Conservation (phyloP, 2,888 invertebrate species). For the Drosophila nr. perissopoda region DNA sequence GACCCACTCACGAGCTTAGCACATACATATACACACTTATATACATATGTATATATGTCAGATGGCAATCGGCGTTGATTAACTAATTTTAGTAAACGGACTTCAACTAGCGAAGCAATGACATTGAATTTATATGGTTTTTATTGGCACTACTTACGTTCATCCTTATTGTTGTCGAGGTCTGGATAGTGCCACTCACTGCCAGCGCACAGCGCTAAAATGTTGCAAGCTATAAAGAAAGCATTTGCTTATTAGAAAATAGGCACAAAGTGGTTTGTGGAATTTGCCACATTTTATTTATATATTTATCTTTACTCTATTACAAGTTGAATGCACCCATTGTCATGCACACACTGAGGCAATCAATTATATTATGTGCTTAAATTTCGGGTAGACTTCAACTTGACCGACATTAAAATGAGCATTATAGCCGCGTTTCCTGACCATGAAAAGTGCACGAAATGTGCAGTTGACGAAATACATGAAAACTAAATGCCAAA, state of each 20-base stretch:
- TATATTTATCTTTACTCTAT: conserved; percentile 29
- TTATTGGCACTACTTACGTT: conserved; percentile 67
- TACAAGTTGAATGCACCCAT: conserved; percentile 45
- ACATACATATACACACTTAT: conserved; percentile 5
- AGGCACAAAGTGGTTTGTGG: not conserved
- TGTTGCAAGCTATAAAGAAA: conserved; percentile 62
- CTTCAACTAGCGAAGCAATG: conserved; percentile 40
- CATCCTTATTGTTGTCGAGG: conserved; percentile 79
- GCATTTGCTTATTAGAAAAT: conserved; percentile 2
- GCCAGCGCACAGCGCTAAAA: conserved; percentile 49
- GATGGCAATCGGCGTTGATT: conserved; percentile 57
- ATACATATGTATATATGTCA: not conserved
- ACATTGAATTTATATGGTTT: conserved; percentile 20
- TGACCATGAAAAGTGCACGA: conserved; percentile 33
- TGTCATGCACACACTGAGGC: not conserved
- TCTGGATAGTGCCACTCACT: conserved; percentile 82
- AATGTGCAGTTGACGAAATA: conserved; percentile 29
- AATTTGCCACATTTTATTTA: conserved; percentile 5
- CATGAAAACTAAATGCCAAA: conserved; percentile 28
- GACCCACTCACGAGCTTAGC: conserved; percentile 38
- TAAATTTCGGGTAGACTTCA: conserved; percentile 38
- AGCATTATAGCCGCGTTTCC: conserved; percentile 22
- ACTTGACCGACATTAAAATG: conserved; percentile 65
- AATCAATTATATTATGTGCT: conserved; percentile 12
- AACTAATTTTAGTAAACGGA: conserved; percentile 70